These are phyloP conservation scores for Acanthosoma haemorrhoidale DNA, from an alignment of 2,888 invertebrate species.

Conservation along the genomic window DNA sequence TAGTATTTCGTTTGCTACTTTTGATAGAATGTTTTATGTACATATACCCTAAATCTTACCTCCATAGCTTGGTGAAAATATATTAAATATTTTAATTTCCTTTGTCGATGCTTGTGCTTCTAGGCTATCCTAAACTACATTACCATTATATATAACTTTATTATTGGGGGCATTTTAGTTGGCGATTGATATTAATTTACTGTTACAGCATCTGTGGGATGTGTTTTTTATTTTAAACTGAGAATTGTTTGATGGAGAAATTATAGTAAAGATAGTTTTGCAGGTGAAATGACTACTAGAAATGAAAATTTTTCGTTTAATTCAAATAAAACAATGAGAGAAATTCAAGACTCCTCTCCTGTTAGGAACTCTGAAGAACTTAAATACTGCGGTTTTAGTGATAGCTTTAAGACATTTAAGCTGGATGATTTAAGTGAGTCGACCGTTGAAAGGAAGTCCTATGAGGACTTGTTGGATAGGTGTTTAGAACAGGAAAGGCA, in stretches of 20 bases:
- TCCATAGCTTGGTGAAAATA: conserved; percentile 8
- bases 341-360: neutral
- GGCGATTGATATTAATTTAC: neutral
- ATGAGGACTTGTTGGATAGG: conserved; percentile 25
- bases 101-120: neutral
- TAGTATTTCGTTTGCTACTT: no score
- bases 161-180: neutral
- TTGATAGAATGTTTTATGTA: no score
- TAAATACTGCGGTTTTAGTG: neutral
- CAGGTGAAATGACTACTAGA: conserved; percentile 18
- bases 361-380: neutral
- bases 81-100: neutral
- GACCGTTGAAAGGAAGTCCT: conserved; percentile 18
- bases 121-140: neutral
- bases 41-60: no score
- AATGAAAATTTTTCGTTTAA: conserved; percentile 6
- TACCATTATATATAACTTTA: neutral
- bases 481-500: conserved; percentile 25
- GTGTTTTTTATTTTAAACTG: neutral
- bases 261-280: conserved; percentile 23
- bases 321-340: neutral
- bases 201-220: neutral
- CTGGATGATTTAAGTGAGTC: conserved; percentile 20
- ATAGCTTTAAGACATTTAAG: conserved; percentile 17
- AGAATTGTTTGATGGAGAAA: neutral